Evolutionary conservation across 2,797 vertebrate genomes (phyloP).

Genomic region (Paramormyrops hopkinsi): DNA sequence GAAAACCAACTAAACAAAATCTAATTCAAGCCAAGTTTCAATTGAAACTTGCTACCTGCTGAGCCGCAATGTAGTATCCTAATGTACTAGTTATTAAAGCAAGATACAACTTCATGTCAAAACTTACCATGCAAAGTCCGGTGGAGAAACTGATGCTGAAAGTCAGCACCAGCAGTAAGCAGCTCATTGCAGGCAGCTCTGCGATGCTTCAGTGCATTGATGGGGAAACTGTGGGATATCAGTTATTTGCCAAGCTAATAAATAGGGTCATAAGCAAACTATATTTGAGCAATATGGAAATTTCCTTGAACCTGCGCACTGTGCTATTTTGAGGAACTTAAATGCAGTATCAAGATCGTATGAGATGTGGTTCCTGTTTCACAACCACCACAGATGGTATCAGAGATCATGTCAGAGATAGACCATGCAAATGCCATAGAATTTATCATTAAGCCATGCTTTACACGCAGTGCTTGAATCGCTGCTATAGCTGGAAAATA

Average conservation of each 20-base stretch:
- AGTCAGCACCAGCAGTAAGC: not conserved
- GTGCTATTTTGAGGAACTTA: not conserved
- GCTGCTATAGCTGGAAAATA: not conserved
- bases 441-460: not conserved
- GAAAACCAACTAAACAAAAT: not conserved
- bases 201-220: not conserved
- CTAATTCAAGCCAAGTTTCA: not conserved
- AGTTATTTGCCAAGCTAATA: not conserved
- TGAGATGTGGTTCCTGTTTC: not conserved
- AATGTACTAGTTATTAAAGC: not conserved
- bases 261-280: not conserved
- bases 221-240: not conserved
- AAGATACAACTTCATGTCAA: not conserved
- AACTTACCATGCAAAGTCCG: not conserved
- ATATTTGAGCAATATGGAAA: not conserved
- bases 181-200: not conserved
- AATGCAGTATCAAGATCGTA: not conserved
- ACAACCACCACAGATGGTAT: not conserved
- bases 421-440: not conserved
- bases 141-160: not conserved
- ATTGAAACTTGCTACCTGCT: not conserved
- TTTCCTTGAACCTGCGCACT: not conserved
- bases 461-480: not conserved
- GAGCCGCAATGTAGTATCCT: not conserved
- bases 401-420: not conserved